Conservation (phyloP, 2,113 vertebrate genomes). For the Pterocles orientalis region DNA sequence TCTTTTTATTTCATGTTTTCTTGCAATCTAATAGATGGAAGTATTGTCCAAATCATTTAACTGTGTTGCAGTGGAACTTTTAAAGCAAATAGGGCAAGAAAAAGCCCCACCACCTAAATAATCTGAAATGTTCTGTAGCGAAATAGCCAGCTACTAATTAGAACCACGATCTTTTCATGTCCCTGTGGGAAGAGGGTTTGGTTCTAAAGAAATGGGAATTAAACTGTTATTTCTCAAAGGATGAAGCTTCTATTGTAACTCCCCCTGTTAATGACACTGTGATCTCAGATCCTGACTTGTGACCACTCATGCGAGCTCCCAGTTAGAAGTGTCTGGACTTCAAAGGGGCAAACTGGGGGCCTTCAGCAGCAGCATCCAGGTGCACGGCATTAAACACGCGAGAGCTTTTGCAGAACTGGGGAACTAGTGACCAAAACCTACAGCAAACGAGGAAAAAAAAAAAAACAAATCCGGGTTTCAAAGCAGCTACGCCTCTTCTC, state of each 20-base stretch:
- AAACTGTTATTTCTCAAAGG: conserved; percentile 3
- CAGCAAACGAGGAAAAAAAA: not conserved
- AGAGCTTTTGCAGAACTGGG: not conserved
- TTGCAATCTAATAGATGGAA: conserved; percentile 27
- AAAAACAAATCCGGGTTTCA: not conserved
- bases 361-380: not conserved
- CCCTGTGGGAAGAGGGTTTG: conserved; percentile 45
- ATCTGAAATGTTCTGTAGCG: conserved; percentile 61
- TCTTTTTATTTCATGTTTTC: conserved; percentile 55
- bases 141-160: conserved; percentile 70
- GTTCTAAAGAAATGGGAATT: not conserved
- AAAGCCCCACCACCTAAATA: conserved; percentile 58
- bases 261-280: not conserved
- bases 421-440: not conserved
- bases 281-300: not conserved
- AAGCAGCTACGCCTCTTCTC: not conserved
- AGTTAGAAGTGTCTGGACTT: not conserved
- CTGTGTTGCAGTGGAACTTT: not conserved
- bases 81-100: conserved; percentile 49
- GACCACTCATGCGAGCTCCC: not conserved
- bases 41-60: not conserved
- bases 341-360: no score
- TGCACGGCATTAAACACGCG: fast-evolving
- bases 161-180: conserved; percentile 61
- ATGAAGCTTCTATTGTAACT: not conserved